A percentile compares a stretch with the other conserved stretches of the same genome.
These are phyloP conservation scores for Callionymus lyra DNA, from an alignment of 2,113 vertebrate species.

Conservation along the genomic window DNA sequence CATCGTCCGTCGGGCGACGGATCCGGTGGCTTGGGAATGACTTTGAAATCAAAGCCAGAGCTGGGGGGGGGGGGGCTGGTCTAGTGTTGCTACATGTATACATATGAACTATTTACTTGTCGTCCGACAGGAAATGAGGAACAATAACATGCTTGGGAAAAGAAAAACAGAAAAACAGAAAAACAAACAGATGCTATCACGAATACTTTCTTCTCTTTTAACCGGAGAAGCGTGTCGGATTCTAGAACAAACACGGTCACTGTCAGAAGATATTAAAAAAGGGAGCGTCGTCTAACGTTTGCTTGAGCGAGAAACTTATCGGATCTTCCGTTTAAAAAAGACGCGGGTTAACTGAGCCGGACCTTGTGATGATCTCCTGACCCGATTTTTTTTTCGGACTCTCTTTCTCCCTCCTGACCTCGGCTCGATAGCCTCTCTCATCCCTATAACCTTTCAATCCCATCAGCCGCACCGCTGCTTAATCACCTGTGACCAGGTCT, in stretches of 20 bases:
- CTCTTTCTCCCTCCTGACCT: slow-evolving; percentile 25
- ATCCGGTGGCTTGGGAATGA: slow-evolving; percentile 24
- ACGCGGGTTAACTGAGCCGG: slow-evolving; percentile 20
- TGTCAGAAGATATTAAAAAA: no score
- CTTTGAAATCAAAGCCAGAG: slow-evolving; percentile 44
- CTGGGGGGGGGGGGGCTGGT: slow-evolving; percentile 22
- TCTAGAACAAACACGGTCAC: not conserved
- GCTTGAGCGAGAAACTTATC: no score
- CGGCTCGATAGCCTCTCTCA: slow-evolving; percentile 23
- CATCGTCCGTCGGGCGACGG: slow-evolving; percentile 23
- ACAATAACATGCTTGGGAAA: slow-evolving; percentile 67
- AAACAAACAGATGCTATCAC: slow-evolving; percentile 59
- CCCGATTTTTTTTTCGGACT: slow-evolving; percentile 37
- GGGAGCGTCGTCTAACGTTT: no score
- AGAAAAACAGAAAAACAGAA: slow-evolving; percentile 47
- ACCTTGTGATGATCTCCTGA: slow-evolving; percentile 61
- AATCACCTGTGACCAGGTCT: slow-evolving; percentile 57
- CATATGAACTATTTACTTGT: slow-evolving; percentile 60
- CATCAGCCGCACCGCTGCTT: slow-evolving; percentile 54
- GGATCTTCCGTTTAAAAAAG: not conserved
- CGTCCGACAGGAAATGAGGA: slow-evolving; percentile 62
- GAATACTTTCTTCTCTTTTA: slow-evolving; percentile 13
- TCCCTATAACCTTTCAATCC: slow-evolving; percentile 54
- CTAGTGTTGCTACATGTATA: slow-evolving; percentile 48
- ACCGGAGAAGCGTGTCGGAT: slow-evolving; percentile 5